Conservation (phyloP, 2,113 vertebrate species). For the Pollimyrus isidori region DNA sequence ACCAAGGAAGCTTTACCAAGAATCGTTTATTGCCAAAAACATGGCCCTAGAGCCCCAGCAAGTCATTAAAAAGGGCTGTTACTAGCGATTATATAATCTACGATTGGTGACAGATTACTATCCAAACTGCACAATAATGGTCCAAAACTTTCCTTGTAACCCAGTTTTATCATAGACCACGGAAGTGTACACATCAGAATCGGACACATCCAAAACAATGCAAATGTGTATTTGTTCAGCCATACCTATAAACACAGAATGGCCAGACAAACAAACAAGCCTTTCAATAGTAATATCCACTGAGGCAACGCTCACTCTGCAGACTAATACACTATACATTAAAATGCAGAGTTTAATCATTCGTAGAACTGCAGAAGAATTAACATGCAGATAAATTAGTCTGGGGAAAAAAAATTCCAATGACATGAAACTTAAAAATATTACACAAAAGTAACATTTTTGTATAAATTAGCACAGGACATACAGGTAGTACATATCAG, state of each 20-base stretch:
- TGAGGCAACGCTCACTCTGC: not conserved
- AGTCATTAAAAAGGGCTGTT: not conserved
- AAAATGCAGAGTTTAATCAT: not conserved
- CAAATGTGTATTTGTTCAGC: slow-evolving; percentile 8
- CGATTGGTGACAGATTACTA: not conserved
- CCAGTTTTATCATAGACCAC: not conserved
- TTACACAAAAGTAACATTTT: not conserved
- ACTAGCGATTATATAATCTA: not conserved
- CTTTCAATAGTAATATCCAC: not conserved
- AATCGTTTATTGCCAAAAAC: not conserved
- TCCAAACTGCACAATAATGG: not conserved
- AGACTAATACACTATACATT: not conserved
- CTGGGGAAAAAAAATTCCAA: not conserved
- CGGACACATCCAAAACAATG: not conserved
- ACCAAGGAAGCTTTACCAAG: not conserved
- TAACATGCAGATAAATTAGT: slow-evolving; percentile 1
- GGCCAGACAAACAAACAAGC: slow-evolving; percentile 6
- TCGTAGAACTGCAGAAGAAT: not conserved
- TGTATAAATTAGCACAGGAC: not conserved
- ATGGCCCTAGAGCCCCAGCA: not conserved
- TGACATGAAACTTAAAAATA: not conserved
- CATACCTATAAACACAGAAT: slow-evolving; percentile 1
- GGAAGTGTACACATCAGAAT: not conserved
- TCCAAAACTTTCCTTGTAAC: not conserved
- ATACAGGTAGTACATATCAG: not conserved